Evolutionary conservation across 2,113 vertebrate genomes (phyloP), one percentile per base, ranked within the genome.

Genomic region (Gallinago undulata): DNA sequence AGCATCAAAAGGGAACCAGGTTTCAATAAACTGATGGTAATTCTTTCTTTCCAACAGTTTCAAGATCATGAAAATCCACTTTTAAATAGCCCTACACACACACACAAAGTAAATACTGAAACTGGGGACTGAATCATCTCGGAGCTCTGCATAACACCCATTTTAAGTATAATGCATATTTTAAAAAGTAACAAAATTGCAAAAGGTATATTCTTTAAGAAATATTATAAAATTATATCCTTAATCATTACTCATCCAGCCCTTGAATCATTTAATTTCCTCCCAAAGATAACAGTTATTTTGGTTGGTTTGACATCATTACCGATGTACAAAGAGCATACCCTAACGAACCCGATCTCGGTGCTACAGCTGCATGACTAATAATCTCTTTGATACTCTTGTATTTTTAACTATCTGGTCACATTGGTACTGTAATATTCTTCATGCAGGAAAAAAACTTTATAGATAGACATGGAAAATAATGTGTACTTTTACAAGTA

Each of bases 321-420:
- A 81, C 30, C 33, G 10, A 6, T 45, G 63, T 59, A 87, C 66
- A 80, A 78, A 96, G 88, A 93, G 31, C 68, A 89, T 30, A 91
- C 8, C 22, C 60, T 67, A 66, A 84, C 74, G 74, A 94, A 83
- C 27, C 7, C 3, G 5, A 76, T 57, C 77, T 93, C 80, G 17
- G 59, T 35, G 17, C n/a, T 66, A 68, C 33, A 90, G 43, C n/a
- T 45, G 63, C 74, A 70, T 66, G 73, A 50, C 51, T 79, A 89
- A 76, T 45, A 53, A 87, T 16, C 43, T 51, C 62, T 75, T 72
- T 35, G 2, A 57, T 72, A 27, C 13, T 66, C 13, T 76, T 68
- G 47, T 30, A 24, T 43, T 93, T 81, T 91, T 64, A 67, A 62
- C 27, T 75, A 19, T 48, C 51, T 53, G 8, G 14, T 67, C 69